Conservation (phyloP, 2,888 invertebrate species). For the Cremastobaeus sp. region DNA sequence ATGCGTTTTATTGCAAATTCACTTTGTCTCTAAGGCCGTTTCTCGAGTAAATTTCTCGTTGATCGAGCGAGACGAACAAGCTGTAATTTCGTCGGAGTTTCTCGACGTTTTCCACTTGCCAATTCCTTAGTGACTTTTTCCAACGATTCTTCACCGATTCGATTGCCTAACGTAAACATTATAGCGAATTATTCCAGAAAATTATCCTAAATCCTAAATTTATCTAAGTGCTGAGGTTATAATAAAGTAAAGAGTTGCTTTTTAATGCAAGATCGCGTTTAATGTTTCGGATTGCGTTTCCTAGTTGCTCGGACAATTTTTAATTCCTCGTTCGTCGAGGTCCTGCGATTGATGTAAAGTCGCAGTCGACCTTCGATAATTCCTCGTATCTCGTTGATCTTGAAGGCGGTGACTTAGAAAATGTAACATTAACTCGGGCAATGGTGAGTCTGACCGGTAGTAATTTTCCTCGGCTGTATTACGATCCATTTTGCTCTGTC, state of each 20-base stretch:
- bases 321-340: neutral
- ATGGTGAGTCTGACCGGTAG: slow-evolving; percentile 48
- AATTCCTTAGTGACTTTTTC: slow-evolving; percentile 24
- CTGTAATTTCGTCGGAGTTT: slow-evolving; percentile 61
- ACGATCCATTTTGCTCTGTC: neutral
- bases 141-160: slow-evolving; percentile 16
- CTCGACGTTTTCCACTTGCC: slow-evolving; percentile 48
- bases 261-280: neutral
- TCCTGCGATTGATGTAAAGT: slow-evolving; percentile 2
- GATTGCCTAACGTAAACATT: no score
- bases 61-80: slow-evolving; percentile 61
- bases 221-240: no score
- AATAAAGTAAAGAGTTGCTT: no score
- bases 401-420: slow-evolving; percentile 29
- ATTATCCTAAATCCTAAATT: no score
- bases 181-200: no score
- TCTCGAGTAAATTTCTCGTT: slow-evolving; percentile 64
- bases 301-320: neutral
- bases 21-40: slow-evolving; percentile 61
- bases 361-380: slow-evolving; percentile 26
- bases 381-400: slow-evolving; percentile 10
- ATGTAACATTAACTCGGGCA: slow-evolving; percentile 60
- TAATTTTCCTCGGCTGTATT: slow-evolving; percentile 65
- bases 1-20: slow-evolving; percentile 72
- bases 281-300: neutral